phyloP scores from a whole-genome alignment of 2,888 invertebrate genomes.

The Cantharis lateralis region DNA sequence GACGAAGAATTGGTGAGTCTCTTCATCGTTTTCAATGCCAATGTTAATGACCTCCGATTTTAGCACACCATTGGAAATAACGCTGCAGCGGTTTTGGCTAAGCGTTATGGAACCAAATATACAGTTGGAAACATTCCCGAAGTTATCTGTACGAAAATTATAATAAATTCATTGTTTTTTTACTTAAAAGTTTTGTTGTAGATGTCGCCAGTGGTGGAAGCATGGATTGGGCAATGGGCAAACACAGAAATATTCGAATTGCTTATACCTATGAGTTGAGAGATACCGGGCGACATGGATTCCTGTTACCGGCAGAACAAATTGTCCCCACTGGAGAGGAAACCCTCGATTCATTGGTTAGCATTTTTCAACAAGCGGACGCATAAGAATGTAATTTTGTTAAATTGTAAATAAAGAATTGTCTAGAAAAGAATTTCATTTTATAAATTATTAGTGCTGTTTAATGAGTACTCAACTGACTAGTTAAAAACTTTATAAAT shows the following conservation, averaged over 20 bases:
- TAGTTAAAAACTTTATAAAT: no score
- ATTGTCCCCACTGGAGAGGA: slow-evolving; percentile 70
- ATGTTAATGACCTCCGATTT: neutral
- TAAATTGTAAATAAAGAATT: neutral
- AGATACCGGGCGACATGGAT: slow-evolving; percentile 67
- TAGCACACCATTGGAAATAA: slow-evolving; percentile 49
- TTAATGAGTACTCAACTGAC: no score
- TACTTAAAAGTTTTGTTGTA: neutral
- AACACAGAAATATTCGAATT: slow-evolving; percentile 60
- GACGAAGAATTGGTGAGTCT: slow-evolving; percentile 62
- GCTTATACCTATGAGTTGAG: slow-evolving; percentile 69
- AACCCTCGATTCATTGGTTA: slow-evolving; percentile 62
- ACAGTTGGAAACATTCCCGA: slow-evolving; percentile 56
- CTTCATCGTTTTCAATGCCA: no score
- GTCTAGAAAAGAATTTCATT: no score
- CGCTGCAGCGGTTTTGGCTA: slow-evolving; percentile 47
- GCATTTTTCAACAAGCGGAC: slow-evolving; percentile 54
- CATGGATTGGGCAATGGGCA: slow-evolving; percentile 74
- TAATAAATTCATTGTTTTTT: neutral
- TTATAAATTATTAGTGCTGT: no score
- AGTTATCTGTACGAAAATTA: slow-evolving; percentile 55
- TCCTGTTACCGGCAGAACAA: slow-evolving; percentile 67
- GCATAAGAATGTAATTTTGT: neutral
- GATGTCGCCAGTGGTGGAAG: slow-evolving; percentile 43
- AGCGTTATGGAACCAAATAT: slow-evolving; percentile 55